Percentiles rank a stretch among this genome's conserved stretches.
Conservation (phyloP, 2,113 vertebrate species). For the Gallinago jamesoni region DNA sequence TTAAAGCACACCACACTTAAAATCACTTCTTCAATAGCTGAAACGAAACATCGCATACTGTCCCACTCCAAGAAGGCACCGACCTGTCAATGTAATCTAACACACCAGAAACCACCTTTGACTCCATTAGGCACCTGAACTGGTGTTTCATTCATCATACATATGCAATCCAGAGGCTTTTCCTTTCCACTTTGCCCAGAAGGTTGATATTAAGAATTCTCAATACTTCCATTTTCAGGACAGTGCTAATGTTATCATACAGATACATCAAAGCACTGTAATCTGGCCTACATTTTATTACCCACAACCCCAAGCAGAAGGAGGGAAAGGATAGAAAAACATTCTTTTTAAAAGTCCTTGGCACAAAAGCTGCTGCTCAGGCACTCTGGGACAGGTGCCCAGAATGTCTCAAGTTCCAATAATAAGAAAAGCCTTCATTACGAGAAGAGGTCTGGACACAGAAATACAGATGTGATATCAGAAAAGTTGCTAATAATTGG, state of each 20-base stretch:
- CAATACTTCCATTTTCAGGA: not conserved
- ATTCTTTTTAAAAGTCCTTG: conserved; percentile 50
- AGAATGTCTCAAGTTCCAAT: conserved; percentile 49
- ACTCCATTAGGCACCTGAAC: not conserved
- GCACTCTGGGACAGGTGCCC: conserved; percentile 63
- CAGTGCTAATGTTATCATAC: not conserved
- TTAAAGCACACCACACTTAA: not conserved
- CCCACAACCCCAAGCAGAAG: not conserved
- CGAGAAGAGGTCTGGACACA: not conserved
- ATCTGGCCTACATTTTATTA: conserved; percentile 34
- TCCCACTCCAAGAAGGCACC: not conserved
- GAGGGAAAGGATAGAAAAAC: conserved; percentile 43
- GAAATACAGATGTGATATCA: conserved; percentile 33
- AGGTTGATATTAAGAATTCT: not conserved
- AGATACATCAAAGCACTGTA: not conserved
- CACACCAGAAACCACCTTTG: not conserved
- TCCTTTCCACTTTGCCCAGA: not conserved
- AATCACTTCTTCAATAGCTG: not conserved
- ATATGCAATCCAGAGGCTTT: not conserved
- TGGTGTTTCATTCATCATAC: not conserved
- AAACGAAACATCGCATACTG: not conserved
- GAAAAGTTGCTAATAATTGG: conserved; percentile 5
- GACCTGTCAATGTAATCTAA: not conserved
- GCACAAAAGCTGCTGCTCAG: conserved; percentile 51
- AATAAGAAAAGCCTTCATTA: conserved; percentile 48